phyloP scores from a whole-genome alignment of 1,140 invertebrate species.

The Gryon sp. region DNA sequence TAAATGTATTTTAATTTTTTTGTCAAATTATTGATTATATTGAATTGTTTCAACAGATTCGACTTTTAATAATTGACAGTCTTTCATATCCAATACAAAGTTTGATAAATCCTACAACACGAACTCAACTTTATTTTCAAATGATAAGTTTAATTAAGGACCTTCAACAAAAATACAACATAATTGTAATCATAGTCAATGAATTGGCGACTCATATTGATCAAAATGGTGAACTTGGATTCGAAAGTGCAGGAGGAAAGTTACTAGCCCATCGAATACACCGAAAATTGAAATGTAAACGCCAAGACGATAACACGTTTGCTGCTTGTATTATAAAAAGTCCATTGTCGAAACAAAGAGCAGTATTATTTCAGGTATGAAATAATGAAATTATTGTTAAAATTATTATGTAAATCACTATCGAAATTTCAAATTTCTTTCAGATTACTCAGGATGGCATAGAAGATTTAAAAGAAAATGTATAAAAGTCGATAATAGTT shows the following conservation, averaged over 20 bases:
- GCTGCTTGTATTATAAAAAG: slow-evolving; percentile 66
- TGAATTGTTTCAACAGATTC: slow-evolving; percentile 60
- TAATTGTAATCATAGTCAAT: slow-evolving; percentile 69
- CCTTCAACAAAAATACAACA: slow-evolving; percentile 52
- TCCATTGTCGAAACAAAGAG: slow-evolving; percentile 59
- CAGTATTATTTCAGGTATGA: slow-evolving; percentile 66
- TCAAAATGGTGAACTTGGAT: slow-evolving; percentile 52
- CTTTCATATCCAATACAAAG: slow-evolving; percentile 68
- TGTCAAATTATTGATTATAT: slow-evolving; percentile 23
- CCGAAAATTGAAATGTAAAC: slow-evolving; percentile 62
- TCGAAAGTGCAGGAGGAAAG: slow-evolving; percentile 68
- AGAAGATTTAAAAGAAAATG: slow-evolving; percentile 71
- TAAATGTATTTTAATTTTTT: slow-evolving; percentile 10
- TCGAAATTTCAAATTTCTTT: too few species aligned
- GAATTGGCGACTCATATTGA: slow-evolving; percentile 68
- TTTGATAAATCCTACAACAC: slow-evolving; percentile 56
- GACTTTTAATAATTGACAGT: slow-evolving; percentile 69
- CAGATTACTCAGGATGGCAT: slow-evolving; percentile 79
- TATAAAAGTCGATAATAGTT: slow-evolving; percentile 56
- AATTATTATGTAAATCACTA: too few species aligned
- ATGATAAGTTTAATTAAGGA: slow-evolving; percentile 66
- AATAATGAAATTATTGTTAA: too few species aligned
- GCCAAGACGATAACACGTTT: slow-evolving; percentile 63
- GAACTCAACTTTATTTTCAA: slow-evolving; percentile 65
- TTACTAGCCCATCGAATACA: slow-evolving; percentile 65